Evolutionary conservation across 2,113 vertebrate species (phyloP), one percentile per base, ranked within the genome.

Genomic region (Helogale parvula): DNA sequence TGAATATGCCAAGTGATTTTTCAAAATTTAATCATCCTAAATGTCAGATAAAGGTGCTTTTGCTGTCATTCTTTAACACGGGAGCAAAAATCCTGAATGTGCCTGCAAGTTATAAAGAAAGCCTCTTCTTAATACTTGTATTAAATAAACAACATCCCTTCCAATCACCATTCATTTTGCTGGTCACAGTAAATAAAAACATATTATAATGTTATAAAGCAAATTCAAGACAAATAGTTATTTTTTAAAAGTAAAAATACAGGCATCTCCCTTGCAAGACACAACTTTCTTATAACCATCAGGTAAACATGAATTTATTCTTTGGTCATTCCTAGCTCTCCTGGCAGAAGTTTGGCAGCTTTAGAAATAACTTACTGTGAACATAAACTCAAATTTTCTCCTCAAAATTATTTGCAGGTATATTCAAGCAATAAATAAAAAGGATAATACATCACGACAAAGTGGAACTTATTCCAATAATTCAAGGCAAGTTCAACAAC

Each of bases 21-120:
- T 99, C 98, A 98, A 98, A 99, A 99, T 99, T 98, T 99, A 99
- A 99, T 99, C 98, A 99, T 99, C 98, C 98, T 99, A 98, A 99
- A 98, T 99, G 99, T 99, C 98, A 98, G 98, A 99, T 98, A 99
- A 99, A 99, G 98, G 98, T 98, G 99, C 98, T 99, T 99, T 99
- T 98, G 99, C 98, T 99, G 99, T 99, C 99, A 99, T 99, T 99
- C 98, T 99, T 98, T 98, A 99, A 98, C 99, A 98, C 96, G 71
- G 96, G 97, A 69, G 65, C 91, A 95, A 98, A 98, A 98, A 97
- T 97, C 87, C 95, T 60, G 2, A 87, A 71, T 13, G 76, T 98
- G 96, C 97, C 95, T 98, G 97, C 95, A 98, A 99, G 98, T 99
- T 99, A 99, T 93, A 97, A 95, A 98, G 93, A 93, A 99, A 99